Base-by-base conservation (phyloP, 1,140 invertebrate species). In the Ephestia elutella region DNA sequence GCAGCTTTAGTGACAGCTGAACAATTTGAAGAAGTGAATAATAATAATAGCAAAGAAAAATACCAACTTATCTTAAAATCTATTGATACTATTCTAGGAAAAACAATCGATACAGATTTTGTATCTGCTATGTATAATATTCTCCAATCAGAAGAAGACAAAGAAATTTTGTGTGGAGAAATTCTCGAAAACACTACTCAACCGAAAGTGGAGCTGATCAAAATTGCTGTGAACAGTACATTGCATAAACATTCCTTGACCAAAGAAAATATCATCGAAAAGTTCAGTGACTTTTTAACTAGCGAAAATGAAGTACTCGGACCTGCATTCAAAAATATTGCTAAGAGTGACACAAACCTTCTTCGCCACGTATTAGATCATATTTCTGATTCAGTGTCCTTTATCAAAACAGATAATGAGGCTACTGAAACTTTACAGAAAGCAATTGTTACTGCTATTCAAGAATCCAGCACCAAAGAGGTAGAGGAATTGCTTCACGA, bases 341-440 rank as follows among this genome's bases (percentile, higher is more conserved):
- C 91, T 0, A 90, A 89, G 70, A 89, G 81, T 54, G 87, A 92
- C 65, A 87, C 90, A 0, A 88, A 86, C 53, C 64, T 93, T 10
- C 68, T 93, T 4, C 86, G 90, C 0, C 79, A 87, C 13, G 90
- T 93, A 5, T 66, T 93, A 2, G 72, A 81, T 35, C 90, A 90
- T 51, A 91, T 92, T 13, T 92, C 91, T 0, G 84, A 91, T 54
- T 89, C 90, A 17, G 89, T 91, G 1, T 90, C 87, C 8, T 86
- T 88, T 50, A 84, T 92, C 0, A 90, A 87, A 54, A 91, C 90
- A 28, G 92, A 93, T 64, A 87, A 90, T 62, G 90, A 93, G 72
- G 92, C 91, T 0, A 86, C 90, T 0, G 91, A 93, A 66, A 90
- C 89, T 0, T 82, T 93, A 5, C 91, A 92, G 71, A 91, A 90